Evolutionary conservation across 1,140 invertebrate species (phyloP).

Genomic region (Tetranychus urticae): DNA sequence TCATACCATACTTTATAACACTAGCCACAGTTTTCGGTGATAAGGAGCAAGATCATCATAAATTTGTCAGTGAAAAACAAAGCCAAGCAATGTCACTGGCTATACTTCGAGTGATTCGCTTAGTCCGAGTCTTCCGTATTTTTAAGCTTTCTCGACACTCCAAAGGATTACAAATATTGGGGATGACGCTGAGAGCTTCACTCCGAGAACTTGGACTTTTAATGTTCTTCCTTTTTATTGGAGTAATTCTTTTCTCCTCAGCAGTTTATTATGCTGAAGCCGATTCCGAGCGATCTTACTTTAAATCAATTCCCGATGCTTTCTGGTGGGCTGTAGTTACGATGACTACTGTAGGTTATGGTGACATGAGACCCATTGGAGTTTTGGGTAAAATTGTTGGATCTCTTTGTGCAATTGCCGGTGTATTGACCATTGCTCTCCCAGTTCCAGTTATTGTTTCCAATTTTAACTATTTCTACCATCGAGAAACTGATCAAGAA

Average conservation of each 20-base stretch:
- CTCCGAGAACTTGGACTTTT: constrained; percentile 97
- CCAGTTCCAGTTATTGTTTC: constrained; percentile 76
- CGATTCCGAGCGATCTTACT: constrained; percentile 70
- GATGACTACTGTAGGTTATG: constrained; percentile 93
- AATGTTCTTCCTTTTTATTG: constrained; percentile 99
- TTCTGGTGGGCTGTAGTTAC: background rate
- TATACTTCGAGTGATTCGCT: constrained; percentile 84
- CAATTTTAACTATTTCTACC: constrained; percentile 99
- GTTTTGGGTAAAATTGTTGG: constrained; percentile 98
- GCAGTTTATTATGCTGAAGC: constrained; percentile 97
- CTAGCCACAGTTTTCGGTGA: constrained; percentile 65
- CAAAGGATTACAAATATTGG: constrained; percentile 83
- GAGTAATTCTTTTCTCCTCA: constrained; percentile 91
- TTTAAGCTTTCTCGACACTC: constrained; percentile 94
- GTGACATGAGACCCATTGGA: constrained; percentile 92
- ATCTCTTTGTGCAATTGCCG: constrained; percentile 93
- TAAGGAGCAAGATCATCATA: background rate
- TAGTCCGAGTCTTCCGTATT: constrained; percentile 94
- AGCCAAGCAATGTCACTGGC: constrained; percentile 75
- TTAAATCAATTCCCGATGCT: constrained; percentile 38
- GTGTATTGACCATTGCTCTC: constrained; percentile 18
- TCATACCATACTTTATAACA: constrained; percentile 99
- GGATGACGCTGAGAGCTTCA: constrained; percentile 93
- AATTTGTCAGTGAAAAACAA: background rate
- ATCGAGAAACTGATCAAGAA: constrained; percentile 93